Conservation (phyloP, 2,797 vertebrate genomes). For the Aplochiton taeniatus region DNA sequence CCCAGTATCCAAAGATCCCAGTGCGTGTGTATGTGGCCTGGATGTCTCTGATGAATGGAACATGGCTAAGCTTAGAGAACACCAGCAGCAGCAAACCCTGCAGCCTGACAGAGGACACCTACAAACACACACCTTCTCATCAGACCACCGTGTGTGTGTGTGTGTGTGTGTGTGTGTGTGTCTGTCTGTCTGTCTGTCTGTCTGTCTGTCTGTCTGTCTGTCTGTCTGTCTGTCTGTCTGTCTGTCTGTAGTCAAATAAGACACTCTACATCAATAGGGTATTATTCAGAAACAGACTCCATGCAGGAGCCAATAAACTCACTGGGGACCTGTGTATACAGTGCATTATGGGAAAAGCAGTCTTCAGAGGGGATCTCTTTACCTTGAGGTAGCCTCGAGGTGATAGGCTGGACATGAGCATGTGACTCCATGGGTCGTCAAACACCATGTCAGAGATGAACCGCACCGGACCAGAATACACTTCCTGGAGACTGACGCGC, state of each 20-base stretch:
- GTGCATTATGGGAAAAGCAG: too few species aligned
- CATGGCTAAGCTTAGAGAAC: constrained; percentile 85
- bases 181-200: neutral
- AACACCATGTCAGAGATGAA: constrained; percentile 86
- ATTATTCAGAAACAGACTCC: too few species aligned
- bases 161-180: neutral
- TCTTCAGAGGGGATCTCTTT: too few species aligned
- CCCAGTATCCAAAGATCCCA: constrained; percentile 93
- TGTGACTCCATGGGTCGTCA: constrained; percentile 88
- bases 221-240: neutral
- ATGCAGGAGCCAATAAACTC: too few species aligned
- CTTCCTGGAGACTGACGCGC: constrained; percentile 88
- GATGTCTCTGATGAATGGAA: constrained; percentile 87
- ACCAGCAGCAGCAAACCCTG: constrained; percentile 91
- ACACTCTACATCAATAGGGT: too few species aligned
- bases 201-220: too few species aligned
- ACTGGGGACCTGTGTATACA: too few species aligned
- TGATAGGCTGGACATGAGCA: constrained; percentile 84
- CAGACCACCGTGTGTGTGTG: too few species aligned
- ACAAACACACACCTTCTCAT: constrained; percentile 23
- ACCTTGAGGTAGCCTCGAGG: constrained; percentile 88
- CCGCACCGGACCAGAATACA: constrained; percentile 83
- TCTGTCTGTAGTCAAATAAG: too few species aligned
- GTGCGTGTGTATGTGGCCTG: constrained; percentile 89
- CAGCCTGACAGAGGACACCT: constrained; percentile 92